These are phyloP conservation scores for Podilymbus podiceps DNA, from an alignment of 2,113 vertebrate genomes.

Conservation along the genomic window DNA sequence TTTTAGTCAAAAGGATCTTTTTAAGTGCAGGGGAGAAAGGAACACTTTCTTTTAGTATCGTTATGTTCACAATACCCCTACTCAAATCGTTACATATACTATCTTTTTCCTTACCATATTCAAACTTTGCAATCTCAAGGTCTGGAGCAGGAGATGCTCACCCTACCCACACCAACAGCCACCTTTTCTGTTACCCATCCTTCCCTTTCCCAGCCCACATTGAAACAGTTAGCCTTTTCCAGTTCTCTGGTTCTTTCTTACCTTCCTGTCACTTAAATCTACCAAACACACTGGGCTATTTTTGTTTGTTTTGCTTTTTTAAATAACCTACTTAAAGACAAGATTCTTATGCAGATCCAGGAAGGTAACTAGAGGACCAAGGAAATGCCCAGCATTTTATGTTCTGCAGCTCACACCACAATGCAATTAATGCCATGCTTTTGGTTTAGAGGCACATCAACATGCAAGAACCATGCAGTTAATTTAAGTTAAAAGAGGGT, in stretches of 20 bases:
- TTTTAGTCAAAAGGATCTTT: conserved; percentile 27
- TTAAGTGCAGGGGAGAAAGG: neutral
- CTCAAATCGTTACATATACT: neutral
- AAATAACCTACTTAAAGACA: neutral
- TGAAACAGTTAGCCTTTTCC: neutral
- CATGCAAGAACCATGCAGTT: neutral
- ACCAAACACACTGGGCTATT: neutral
- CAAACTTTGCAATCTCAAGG: neutral
- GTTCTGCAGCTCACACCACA: neutral
- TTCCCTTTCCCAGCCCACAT: neutral
- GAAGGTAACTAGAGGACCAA: neutral
- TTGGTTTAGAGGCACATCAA: neutral
- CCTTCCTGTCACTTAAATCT: neutral
- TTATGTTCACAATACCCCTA: neutral
- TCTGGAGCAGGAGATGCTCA: neutral
- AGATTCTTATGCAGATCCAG: neutral
- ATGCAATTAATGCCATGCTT: neutral
- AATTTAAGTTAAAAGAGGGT: neutral
- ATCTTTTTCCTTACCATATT: neutral
- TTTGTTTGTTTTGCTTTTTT: neutral
- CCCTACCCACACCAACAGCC: neutral
- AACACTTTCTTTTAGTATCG: neutral
- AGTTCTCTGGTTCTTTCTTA: neutral
- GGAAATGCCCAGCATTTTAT: neutral
- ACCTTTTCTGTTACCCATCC: neutral